Conservation (phyloP, 2,113 vertebrate species). For the Cricetomys ansorgei region DNA sequence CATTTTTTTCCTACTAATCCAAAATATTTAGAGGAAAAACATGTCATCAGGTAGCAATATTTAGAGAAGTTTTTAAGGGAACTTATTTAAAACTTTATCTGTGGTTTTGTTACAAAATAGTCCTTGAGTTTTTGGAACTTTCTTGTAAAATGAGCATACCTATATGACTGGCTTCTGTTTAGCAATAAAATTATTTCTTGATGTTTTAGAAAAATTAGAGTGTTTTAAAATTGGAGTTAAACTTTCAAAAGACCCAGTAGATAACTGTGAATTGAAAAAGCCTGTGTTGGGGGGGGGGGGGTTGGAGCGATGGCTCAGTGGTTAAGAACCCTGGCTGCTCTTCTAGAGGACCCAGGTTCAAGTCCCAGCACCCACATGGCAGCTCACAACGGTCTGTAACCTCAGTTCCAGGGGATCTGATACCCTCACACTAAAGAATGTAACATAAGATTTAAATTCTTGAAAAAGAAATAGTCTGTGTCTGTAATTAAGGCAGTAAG, state of each 20-base stretch:
- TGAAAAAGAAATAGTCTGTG: neutral
- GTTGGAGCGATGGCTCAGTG: too few relatives aligned
- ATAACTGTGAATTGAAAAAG: neutral
- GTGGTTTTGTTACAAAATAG: constrained; percentile 52
- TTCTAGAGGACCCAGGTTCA: too few relatives aligned
- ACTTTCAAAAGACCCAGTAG: constrained; percentile 20
- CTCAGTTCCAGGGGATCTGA: too few relatives aligned
- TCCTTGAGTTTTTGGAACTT: constrained; percentile 44
- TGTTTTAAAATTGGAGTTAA: constrained; percentile 14
- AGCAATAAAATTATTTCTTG: constrained; percentile 18
- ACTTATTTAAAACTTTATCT: constrained; percentile 45
- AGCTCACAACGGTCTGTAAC: too few relatives aligned
- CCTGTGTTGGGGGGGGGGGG: too few relatives aligned
- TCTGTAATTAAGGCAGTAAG: constrained; percentile 7
- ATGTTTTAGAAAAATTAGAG: constrained; percentile 36
- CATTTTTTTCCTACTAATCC: constrained; percentile 47
- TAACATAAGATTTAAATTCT: too few relatives aligned
- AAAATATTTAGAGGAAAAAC: constrained; percentile 40
- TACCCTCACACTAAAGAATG: too few relatives aligned
- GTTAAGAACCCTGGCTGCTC: too few relatives aligned
- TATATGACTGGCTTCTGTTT: constrained; percentile 52
- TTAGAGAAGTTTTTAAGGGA: constrained; percentile 38
- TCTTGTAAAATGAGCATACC: neutral
- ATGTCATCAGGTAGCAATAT: neutral
- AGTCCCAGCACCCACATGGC: too few relatives aligned